Evolutionary conservation across 2,888 invertebrate species (phyloP).

Genomic region (Hoplodrina blanda): DNA sequence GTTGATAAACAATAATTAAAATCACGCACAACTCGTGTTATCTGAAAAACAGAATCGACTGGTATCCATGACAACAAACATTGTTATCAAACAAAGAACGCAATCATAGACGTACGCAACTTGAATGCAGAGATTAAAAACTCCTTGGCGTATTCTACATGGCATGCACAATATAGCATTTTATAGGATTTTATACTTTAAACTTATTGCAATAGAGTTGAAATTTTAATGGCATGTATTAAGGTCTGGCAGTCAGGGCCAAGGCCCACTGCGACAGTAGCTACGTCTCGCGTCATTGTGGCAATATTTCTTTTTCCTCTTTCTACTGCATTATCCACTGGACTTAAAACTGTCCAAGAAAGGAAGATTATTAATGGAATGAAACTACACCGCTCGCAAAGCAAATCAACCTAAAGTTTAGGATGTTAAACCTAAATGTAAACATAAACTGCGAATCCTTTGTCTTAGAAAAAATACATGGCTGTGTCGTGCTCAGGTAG

Average conservation of each 20-base stretch:
- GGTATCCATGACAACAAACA: slow-evolving; percentile 72
- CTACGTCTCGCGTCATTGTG: slow-evolving; percentile 4
- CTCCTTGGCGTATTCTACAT: slow-evolving; percentile 5
- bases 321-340: slow-evolving; percentile 12
- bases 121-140: slow-evolving; percentile 30
- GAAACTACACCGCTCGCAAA: neutral
- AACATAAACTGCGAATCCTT: slow-evolving; percentile 18
- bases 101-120: slow-evolving; percentile 34
- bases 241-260: slow-evolving; percentile 34
- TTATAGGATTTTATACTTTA: slow-evolving; percentile 1
- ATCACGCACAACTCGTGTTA: slow-evolving; percentile 35
- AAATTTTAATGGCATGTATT: slow-evolving; percentile 22
- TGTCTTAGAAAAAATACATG: slow-evolving; percentile 37
- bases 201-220: neutral
- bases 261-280: slow-evolving; percentile 39
- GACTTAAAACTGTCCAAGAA: neutral
- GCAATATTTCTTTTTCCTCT: slow-evolving; percentile 14
- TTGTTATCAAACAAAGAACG: slow-evolving; percentile 75
- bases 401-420: neutral
- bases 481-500: slow-evolving; percentile 14
- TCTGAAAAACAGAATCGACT: slow-evolving; percentile 46
- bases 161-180: slow-evolving; percentile 8
- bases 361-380: neutral
- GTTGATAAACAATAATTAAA: slow-evolving; percentile 52
- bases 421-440: slow-evolving; percentile 1